Evolutionary conservation across 2,888 invertebrate species (phyloP).

Genomic region (Saturnia pavonia): DNA sequence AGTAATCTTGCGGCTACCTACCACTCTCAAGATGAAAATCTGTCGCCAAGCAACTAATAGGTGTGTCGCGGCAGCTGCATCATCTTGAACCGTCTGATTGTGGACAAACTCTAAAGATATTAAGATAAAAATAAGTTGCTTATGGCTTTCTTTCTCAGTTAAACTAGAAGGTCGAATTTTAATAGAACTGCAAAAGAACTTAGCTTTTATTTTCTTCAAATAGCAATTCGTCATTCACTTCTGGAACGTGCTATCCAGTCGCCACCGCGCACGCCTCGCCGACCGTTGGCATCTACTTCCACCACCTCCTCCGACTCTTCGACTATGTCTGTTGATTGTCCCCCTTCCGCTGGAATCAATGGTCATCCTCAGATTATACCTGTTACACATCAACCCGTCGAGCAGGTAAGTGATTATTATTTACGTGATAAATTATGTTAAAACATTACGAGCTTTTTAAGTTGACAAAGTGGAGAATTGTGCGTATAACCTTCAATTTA

Average conservation of each 20-base stretch:
- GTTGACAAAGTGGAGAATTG: too few species aligned
- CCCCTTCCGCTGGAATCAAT: slow-evolving; percentile 62
- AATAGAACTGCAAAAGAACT: neutral
- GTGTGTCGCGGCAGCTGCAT: too few species aligned
- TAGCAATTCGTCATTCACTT: slow-evolving; percentile 86
- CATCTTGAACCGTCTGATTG: too few species aligned
- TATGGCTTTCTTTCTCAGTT: too few species aligned
- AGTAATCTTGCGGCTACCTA: too few species aligned
- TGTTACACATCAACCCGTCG: slow-evolving; percentile 53
- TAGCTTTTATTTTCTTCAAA: neutral
- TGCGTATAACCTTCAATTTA: too few species aligned
- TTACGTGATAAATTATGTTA: too few species aligned
- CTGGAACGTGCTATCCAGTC: slow-evolving; percentile 80
- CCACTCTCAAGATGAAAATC: too few species aligned
- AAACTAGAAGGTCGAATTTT: too few species aligned
- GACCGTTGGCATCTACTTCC: slow-evolving; percentile 84
- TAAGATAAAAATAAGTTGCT: neutral
- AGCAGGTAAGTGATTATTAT: slow-evolving; percentile 53
- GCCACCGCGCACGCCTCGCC: slow-evolving; percentile 74
- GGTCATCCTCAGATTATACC: slow-evolving; percentile 55
- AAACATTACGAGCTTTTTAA: too few species aligned
- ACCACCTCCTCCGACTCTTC: slow-evolving; percentile 86
- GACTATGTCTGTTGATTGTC: slow-evolving; percentile 78
- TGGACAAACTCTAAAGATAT: too few species aligned
- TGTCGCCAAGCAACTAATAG: too few species aligned